Evolutionary conservation across 1,140 invertebrate genomes (phyloP), one percentile per base, ranked within the genome.

Genomic region (Dendroctonus ponderosae): DNA sequence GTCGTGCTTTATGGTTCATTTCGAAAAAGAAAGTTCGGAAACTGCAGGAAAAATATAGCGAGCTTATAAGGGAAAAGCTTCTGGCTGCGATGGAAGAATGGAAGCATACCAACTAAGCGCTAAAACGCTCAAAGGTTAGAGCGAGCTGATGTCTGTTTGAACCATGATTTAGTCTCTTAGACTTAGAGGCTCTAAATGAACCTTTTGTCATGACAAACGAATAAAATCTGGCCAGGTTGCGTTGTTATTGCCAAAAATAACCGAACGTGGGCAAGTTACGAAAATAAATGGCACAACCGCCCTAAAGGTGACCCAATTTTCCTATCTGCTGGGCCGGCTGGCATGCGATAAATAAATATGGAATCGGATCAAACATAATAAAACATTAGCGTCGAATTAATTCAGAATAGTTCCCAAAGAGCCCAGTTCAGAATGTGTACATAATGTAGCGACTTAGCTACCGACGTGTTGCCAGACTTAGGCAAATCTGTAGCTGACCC

Each of bases 321-420:
- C 11, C 56, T 56, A 56, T 56, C 53, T 39, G 26, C 26, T 26
- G 26, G 26, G 26, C 53, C n/a, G 37, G 53, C 26, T 51, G 11
- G 50, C 62, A 40, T 51, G 39, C 60, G 43, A 62, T 62, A 62
- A 53, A 62, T 62, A 62, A 53, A 53, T 62, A 62, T 50, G 37
- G 51, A 56, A 64, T 46, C 38, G 38, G 49, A 53, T 54, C 41
- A 53, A 54, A 64, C 62, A 54, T 64, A 64, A 54, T 54, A 63
- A 52, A 53, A 63, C 51, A 63, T 54, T 52, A 52, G 43, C 37
- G 38, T 54, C 41, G 49, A 63, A 63, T 46, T 53, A 52, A 56
- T 46, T 41, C 15, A 40, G 48, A 46, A 56, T 14, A 54, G 46
- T 64, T 26, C 56, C 44, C n/a, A 56, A 64, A 56, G 51, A 56